Evolutionary conservation across 2,113 vertebrate genomes (phyloP), one percentile per base, ranked within the genome.

Genomic region (Monopterus albus): DNA sequence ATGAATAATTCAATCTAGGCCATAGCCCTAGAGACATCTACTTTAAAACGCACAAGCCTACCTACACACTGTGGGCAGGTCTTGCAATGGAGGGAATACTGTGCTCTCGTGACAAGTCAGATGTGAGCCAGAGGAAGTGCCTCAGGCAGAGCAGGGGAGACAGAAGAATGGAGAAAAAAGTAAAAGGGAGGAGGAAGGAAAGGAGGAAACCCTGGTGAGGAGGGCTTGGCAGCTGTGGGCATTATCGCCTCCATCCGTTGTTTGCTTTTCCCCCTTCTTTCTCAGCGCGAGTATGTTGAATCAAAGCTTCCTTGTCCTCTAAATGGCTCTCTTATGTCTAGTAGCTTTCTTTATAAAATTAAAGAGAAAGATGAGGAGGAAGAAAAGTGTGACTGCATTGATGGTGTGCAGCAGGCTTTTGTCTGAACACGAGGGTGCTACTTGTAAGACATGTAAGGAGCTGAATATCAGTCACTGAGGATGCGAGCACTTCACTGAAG

Each of bases 1-100:
- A 89, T 90, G 88, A 87, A 86, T 90, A 81, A 86, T 89, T 85
- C 57, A 83, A 81, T 67, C 20, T 64, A 75, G 79, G 76, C 69
- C 83, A 78, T 31, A 64, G 70, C 86, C 86, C 64, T 56, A 12
- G 81, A 89, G 81, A 86, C 65, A 39, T 11, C 61, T 55, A 67
- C 66, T 67, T 65, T 64, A 53, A 67, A 40, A 46, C 59, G 63
- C 65, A 52, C 29, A 35, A 58, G 26, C 43, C 38, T 64, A 29
- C 46, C 56, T 56, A 35, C 65, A 45, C 43, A 60, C 63, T 52
- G 18, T 43, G 61, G 23, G 65, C 59, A 42, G 81, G 83, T 78
- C 82, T 82, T 81, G 80, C 84, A 78, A 85, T 72, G 69, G 79
- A 71, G 81, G 85, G 80, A 87, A 88, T 85, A 87, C 74, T 70